A percentile compares a stretch with the other conserved stretches of the same genome.
Conservation (phyloP, 1,140 invertebrate genomes). For the Mycetomoellerius zeteki region DNA sequence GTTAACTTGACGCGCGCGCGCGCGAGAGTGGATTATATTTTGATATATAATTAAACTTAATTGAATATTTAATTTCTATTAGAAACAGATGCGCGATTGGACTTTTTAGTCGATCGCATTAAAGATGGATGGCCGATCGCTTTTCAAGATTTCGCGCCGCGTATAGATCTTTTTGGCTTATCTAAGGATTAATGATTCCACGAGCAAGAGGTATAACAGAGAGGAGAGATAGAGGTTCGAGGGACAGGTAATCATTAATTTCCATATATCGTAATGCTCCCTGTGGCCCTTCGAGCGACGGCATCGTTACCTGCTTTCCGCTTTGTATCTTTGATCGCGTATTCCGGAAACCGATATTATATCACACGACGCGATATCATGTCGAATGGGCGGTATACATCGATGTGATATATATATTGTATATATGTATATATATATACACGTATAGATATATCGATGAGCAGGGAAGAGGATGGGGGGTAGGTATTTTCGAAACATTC, state of each 20-base stretch:
- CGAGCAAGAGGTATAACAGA: not conserved
- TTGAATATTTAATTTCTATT: constrained; percentile 10
- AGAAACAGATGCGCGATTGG: not conserved
- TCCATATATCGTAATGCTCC: constrained; percentile 31
- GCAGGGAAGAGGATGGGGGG: constrained; percentile 12
- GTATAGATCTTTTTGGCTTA: not conserved
- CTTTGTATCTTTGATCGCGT: constrained; percentile 64
- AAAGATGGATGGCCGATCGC: not conserved
- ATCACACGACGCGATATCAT: constrained; percentile 46
- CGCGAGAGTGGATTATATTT: not conserved
- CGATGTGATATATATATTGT: not conserved
- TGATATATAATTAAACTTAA: not conserved
- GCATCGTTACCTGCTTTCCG: constrained; percentile 48
- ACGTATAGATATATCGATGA: not conserved
- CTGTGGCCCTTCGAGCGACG: constrained; percentile 31
- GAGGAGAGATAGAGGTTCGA: not conserved
- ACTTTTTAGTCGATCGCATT: not conserved
- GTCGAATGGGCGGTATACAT: constrained; percentile 33
- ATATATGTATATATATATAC: not conserved
- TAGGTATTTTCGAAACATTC: constrained; percentile 73
- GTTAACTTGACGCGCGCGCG: constrained; percentile 6
- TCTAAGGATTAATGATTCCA: constrained; percentile 43
- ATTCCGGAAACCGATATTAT: constrained; percentile 63
- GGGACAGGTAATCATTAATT: constrained; percentile 40
- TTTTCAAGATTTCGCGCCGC: not conserved